phyloP scores from a whole-genome alignment of 2,888 invertebrate species.

The Calameuta filiformis region DNA sequence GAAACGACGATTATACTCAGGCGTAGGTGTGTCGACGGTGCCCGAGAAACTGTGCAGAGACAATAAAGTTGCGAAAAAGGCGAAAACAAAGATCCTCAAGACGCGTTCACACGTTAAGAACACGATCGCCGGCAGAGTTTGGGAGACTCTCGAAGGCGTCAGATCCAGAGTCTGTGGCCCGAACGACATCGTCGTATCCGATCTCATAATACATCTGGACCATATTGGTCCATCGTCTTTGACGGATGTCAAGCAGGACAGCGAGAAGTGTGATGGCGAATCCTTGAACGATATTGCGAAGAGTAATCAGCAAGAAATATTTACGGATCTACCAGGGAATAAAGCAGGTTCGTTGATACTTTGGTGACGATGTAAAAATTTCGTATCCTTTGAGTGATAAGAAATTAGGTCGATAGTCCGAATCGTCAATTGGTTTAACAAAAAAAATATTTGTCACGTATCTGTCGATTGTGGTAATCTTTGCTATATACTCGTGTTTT shows the following conservation, averaged over 20 bases:
- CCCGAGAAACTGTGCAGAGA: slow-evolving; percentile 42
- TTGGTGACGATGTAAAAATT: neutral
- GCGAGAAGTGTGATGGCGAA: neutral
- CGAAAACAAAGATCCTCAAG: slow-evolving; percentile 38
- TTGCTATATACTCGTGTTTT: neutral
- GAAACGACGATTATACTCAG: neutral
- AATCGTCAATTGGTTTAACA: neutral
- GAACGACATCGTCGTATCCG: slow-evolving; percentile 38
- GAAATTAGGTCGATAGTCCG: neutral
- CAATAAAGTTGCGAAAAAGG: slow-evolving; percentile 45
- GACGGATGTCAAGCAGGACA: neutral
- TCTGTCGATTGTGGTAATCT: neutral
- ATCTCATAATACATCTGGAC: slow-evolving; percentile 35
- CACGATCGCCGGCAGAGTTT: slow-evolving; percentile 52
- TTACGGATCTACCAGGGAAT: neutral
- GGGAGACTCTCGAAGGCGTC: slow-evolving; percentile 52
- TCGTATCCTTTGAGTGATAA: neutral
- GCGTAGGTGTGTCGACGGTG: slow-evolving; percentile 31
- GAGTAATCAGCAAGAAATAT: neutral
- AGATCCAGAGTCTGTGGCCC: slow-evolving; percentile 35
- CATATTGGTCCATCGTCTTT: slow-evolving; percentile 12
- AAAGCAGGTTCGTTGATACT: neutral
- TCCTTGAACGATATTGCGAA: neutral
- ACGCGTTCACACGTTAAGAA: slow-evolving; percentile 34
- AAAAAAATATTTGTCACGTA: neutral